These are phyloP conservation scores for Germaria angustata DNA, from an alignment of 2,888 invertebrate genomes.

Conservation along the genomic window DNA sequence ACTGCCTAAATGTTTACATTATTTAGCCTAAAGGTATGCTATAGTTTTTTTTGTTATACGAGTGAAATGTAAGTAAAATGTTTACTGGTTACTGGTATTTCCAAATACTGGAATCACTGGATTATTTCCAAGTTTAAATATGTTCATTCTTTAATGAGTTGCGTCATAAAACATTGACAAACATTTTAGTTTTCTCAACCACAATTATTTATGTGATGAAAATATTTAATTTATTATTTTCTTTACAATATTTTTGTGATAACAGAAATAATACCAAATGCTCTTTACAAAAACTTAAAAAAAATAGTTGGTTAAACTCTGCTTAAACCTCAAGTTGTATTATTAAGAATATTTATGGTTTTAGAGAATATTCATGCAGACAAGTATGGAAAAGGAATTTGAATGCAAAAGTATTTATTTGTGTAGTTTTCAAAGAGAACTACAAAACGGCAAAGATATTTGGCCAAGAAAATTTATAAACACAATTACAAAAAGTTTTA, in stretches of 20 bases:
- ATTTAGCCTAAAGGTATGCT: no score
- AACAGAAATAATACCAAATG: neutral
- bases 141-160: neutral
- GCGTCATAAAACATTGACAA: neutral
- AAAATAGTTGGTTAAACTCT: neutral
- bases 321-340: slow-evolving; percentile 5
- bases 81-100: no score
- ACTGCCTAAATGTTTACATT: no score
- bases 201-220: neutral
- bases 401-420: slow-evolving; percentile 5
- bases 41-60: no score
- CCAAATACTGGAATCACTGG: no score
- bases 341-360: slow-evolving; percentile 31
- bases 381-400: slow-evolving; percentile 4
- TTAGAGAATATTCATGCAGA: slow-evolving; percentile 18
- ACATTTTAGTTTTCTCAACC: neutral
- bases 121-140: no score
- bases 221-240: no score
- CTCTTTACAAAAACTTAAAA: neutral
- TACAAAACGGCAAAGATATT: slow-evolving; percentile 40
- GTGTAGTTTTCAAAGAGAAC: neutral
- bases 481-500: slow-evolving; percentile 5
- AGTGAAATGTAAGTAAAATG: no score
- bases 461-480: slow-evolving; percentile 9
- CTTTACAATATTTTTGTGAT: neutral